Conservation (phyloP, 2,113 vertebrate genomes). For the Emberiza fucata region DNA sequence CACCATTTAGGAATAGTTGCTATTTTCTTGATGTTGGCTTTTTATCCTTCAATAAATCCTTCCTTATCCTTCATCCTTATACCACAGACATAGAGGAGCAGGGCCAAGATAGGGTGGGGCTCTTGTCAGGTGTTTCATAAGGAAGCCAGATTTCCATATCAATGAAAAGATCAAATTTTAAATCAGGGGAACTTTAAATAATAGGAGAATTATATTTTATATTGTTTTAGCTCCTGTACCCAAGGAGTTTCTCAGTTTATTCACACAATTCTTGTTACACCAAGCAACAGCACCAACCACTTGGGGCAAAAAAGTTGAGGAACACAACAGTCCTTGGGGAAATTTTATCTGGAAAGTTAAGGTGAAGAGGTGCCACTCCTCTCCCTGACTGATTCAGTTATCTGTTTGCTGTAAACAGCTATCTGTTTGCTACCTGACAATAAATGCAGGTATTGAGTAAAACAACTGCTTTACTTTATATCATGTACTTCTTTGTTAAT, state of each 20-base stretch:
- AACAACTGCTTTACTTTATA: not conserved
- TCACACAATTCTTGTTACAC: not conserved
- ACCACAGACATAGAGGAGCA: not conserved
- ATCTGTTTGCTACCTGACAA: not conserved
- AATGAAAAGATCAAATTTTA: not conserved
- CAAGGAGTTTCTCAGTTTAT: not conserved
- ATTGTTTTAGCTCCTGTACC: not conserved
- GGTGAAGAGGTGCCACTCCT: not conserved
- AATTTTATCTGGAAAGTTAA: not conserved
- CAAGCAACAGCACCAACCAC: not conserved
- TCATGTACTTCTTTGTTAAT: not conserved
- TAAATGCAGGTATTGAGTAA: not conserved
- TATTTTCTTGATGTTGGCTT: not conserved
- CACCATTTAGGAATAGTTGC: fast-evolving
- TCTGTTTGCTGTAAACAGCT: not conserved
- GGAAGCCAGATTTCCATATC: not conserved
- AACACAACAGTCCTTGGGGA: not conserved
- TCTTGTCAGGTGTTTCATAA: not conserved
- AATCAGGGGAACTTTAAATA: not conserved
- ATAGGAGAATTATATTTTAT: not conserved
- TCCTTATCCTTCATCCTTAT: too few species aligned
- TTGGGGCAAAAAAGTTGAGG: not conserved
- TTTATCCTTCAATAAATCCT: not conserved
- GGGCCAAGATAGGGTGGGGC: not conserved
- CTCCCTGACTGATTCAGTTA: not conserved